A percentile compares a stretch with the other conserved stretches of the same genome.
Evolutionary conservation across 2,888 invertebrate species (phyloP).

Genomic region (Yponomeuta sedellus): DNA sequence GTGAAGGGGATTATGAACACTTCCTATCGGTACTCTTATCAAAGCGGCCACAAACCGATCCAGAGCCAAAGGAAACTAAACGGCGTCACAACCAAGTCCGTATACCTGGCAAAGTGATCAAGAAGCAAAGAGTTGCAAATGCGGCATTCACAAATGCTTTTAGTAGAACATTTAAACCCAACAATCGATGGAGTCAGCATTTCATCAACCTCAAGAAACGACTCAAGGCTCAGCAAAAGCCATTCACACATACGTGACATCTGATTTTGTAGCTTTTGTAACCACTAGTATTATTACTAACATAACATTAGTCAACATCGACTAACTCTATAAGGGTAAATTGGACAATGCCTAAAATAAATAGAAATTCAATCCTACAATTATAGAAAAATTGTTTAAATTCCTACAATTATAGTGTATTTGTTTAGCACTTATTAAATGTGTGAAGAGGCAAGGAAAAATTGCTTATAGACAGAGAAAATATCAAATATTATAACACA

Average conservation of each 20-base stretch:
- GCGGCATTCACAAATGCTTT: too few relatives aligned
- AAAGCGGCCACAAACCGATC: neutral
- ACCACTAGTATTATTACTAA: neutral
- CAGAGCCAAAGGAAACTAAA: neutral
- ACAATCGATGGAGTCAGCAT: neutral
- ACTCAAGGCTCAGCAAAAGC: neutral
- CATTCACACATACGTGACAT: neutral
- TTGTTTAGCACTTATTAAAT: too few relatives aligned
- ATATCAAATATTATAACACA: too few relatives aligned
- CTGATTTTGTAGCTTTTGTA: neutral
- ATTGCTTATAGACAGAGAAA: too few relatives aligned
- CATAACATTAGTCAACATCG: too few relatives aligned
- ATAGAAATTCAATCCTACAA: too few relatives aligned
- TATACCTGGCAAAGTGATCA: neutral
- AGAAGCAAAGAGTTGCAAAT: slow-evolving; percentile 16
- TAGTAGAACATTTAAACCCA: too few relatives aligned
- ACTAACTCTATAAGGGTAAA: too few relatives aligned
- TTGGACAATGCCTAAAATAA: too few relatives aligned
- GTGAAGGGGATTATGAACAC: slow-evolving; percentile 3
- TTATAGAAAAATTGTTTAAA: too few relatives aligned
- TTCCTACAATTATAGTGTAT: too few relatives aligned
- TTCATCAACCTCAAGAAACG: neutral
- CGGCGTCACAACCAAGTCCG: neutral
- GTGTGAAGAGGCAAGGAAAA: too few relatives aligned
- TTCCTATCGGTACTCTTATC: neutral